phyloP scores from a whole-genome alignment of 1,140 invertebrate species.

The Nomia melanderi region DNA sequence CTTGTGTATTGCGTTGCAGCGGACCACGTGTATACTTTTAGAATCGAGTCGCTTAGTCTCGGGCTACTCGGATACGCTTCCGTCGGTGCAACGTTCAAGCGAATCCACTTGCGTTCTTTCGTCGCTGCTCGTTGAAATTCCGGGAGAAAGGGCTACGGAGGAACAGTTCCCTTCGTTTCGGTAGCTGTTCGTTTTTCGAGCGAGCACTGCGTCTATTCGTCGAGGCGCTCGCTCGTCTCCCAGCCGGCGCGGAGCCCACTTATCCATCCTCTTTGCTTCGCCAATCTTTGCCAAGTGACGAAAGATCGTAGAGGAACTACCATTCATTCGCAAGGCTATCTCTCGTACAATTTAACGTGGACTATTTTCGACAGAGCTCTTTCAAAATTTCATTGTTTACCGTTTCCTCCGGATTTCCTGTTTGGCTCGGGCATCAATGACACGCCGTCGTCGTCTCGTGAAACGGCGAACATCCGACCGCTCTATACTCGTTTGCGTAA shows the following conservation, averaged over 20 bases:
- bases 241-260: not conserved
- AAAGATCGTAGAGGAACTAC: not conserved
- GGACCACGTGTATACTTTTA: too few relatives aligned
- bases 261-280: not conserved
- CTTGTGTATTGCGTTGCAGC: too few relatives aligned
- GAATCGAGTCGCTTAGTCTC: too few relatives aligned
- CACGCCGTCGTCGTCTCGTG: not conserved
- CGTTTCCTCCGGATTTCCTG: not conserved
- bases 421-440: not conserved
- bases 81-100: too few relatives aligned
- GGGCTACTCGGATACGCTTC: too few relatives aligned
- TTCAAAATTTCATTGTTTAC: slow-evolving; percentile 10
- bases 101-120: too few relatives aligned
- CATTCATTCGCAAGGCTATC: not conserved
- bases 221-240: not conserved
- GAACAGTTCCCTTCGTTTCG: too few relatives aligned
- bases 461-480: not conserved
- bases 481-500: too few relatives aligned
- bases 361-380: not conserved
- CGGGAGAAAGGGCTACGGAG: too few relatives aligned
- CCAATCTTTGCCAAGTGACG: slow-evolving; percentile 8
- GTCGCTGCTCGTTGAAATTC: too few relatives aligned
- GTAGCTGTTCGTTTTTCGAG: not conserved
- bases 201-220: not conserved
- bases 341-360: not conserved